Conservation (phyloP, 2,797 vertebrate genomes). For the Squalus acanthias region DNA sequence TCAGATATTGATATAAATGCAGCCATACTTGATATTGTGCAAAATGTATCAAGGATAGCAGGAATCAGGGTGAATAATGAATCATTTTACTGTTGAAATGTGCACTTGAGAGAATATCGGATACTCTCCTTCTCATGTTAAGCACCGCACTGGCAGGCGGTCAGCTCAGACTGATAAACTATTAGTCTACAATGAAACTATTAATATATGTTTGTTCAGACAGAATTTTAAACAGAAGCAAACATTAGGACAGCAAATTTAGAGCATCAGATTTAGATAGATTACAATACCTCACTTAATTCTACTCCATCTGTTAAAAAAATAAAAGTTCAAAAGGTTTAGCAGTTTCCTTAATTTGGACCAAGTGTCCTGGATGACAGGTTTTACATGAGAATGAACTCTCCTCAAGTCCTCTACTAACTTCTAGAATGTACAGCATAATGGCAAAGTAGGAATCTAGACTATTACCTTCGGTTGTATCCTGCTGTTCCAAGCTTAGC, state of each 20-base stretch:
- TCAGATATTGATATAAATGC: slow-evolving; percentile 14
- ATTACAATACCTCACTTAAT: too few relatives aligned
- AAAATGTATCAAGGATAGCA: slow-evolving; percentile 7
- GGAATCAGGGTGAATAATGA: not conserved
- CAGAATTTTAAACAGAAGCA: not conserved
- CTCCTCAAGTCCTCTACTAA: too few relatives aligned
- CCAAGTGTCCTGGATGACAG: not conserved
- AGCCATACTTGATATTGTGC: not conserved
- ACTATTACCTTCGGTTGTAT: not conserved
- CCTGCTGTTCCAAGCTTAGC: not conserved
- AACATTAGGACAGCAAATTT: not conserved
- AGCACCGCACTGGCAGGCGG: not conserved
- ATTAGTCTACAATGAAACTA: not conserved
- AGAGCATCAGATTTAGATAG: not conserved
- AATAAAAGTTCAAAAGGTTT: not conserved
- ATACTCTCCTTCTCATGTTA: not conserved
- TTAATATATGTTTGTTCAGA: not conserved
- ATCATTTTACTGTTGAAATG: slow-evolving; percentile 6
- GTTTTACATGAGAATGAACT: not conserved
- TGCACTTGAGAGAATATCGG: not conserved
- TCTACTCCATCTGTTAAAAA: not conserved
- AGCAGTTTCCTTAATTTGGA: not conserved
- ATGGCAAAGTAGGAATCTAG: not conserved
- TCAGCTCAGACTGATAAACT: not conserved
- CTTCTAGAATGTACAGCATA: not conserved